Base-by-base conservation (phyloP, 2,113 vertebrate genomes). In the Neopipo cinnamomea region DNA sequence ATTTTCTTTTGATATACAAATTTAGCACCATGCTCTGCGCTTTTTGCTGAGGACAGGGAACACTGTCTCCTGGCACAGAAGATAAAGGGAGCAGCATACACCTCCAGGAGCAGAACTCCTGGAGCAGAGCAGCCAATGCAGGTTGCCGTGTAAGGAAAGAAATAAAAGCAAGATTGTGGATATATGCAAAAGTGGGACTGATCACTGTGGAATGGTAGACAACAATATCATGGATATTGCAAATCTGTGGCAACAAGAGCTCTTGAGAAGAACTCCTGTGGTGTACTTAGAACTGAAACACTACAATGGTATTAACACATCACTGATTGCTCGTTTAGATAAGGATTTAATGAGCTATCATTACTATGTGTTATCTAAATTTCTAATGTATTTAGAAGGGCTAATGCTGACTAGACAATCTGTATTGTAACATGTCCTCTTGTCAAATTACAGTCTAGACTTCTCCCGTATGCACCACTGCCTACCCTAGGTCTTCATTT, bases 361-460 rank as follows among this genome's bases (percentile, higher is more conserved):
- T 87, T 78, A 89, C 27, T 58, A 59, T 5, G 24, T 7, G 16
- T 62, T 92, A 78, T 33, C 59, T 52, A 41, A 55, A 81, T 78
- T 87, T 87, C 19, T 71, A 87, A 84, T 25, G 19, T 72, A 88
- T 52, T 93, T 80, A 86, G 44, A 92, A 89, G 35, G 42, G 68
- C 30, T 93, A 56, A 47, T 9, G 58, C 44, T 87, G 80, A 89
- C 71, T 63, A 91, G 83, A 59, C 56, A 89, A 58, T 52, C 56
- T 44, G 10, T 58, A 82, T 89, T 92, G 92, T 82, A 81, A 87
- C 52, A 78, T 1, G 0, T 59, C 41, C 46, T 77, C 63, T 50
- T 74, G 35, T 81, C 76, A 95, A 91, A 91, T 46, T 76, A 68
- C 46, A 91, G 76, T 53, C 61, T 86, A 89, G 77, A 82, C 84